A percentile compares a stretch with the other conserved stretches of the same genome.
Conservation (phyloP, 1,140 invertebrate genomes). For the Atta texana region DNA sequence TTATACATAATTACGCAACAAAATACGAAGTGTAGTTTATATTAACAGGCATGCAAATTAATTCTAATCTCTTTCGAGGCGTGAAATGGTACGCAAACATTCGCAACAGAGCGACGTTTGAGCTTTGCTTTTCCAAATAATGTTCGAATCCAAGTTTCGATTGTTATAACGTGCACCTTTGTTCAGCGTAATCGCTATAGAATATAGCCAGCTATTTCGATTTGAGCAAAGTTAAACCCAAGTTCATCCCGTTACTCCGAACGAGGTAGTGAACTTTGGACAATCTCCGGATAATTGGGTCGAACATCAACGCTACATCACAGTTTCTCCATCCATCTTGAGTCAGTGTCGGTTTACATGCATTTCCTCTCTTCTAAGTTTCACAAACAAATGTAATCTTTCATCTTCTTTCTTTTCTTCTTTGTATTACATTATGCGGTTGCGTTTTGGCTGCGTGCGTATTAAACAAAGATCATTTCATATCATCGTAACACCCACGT, state of each 20-base stretch:
- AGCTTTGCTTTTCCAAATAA: constrained; percentile 47
- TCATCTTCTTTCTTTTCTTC: not conserved
- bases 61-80: not conserved
- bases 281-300: constrained; percentile 57
- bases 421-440: not conserved
- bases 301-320: constrained; percentile 53
- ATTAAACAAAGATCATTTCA: too few relatives aligned
- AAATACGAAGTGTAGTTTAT: constrained; percentile 2
- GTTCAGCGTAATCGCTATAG: constrained; percentile 45
- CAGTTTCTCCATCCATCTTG: constrained; percentile 32
- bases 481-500: not conserved
- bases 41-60: constrained; percentile 27
- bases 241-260: constrained; percentile 40
- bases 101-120: not conserved
- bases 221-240: constrained; percentile 50
- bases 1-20: not conserved
- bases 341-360: constrained; percentile 27
- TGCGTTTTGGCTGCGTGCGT: not conserved
- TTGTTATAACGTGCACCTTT: constrained; percentile 44
- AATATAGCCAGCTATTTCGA: constrained; percentile 57
- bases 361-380: constrained; percentile 37
- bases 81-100: constrained; percentile 25
- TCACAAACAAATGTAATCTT: constrained; percentile 6
- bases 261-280: constrained; percentile 53
- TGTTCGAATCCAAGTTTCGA: constrained; percentile 51